Percentiles rank a stretch among this genome's conserved stretches.
Evolutionary conservation across 2,888 invertebrate genomes (phyloP).

Genomic region (Alsophila aescularia): DNA sequence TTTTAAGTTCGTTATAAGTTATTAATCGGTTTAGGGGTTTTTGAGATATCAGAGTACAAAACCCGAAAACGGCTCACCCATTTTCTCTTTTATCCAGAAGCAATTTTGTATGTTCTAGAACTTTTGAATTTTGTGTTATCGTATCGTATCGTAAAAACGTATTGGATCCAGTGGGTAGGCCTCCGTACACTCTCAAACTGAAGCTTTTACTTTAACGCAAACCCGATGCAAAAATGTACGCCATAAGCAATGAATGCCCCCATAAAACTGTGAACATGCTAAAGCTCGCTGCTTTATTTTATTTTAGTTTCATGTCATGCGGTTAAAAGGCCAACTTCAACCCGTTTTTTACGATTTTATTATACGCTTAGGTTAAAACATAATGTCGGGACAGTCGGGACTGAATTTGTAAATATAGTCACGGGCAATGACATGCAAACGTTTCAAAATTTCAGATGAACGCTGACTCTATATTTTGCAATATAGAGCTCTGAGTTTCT

Average conservation of each 20-base stretch:
- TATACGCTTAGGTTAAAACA: neutral
- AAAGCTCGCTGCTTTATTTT: slow-evolving; percentile 27
- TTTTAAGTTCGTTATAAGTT: no score
- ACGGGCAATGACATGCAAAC: no score
- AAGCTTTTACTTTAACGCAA: slow-evolving; percentile 5
- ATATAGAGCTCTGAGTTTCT: no score
- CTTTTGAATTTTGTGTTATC: no score
- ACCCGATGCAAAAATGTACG: slow-evolving; percentile 11
- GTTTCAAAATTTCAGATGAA: no score
- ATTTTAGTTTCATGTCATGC: slow-evolving; percentile 21
- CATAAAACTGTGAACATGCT: slow-evolving; percentile 21
- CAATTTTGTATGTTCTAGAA: no score
- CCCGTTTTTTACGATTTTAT: slow-evolving; percentile 21
- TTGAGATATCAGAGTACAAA: no score
- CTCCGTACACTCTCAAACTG: neutral
- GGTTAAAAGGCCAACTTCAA: slow-evolving; percentile 2
- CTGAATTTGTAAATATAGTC: neutral
- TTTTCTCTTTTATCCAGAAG: no score
- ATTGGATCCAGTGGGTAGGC: neutral
- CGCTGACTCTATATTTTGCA: no score
- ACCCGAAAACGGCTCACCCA: no score
- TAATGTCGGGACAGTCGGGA: neutral
- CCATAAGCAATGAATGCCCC: slow-evolving; percentile 8
- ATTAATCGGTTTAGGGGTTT: no score
- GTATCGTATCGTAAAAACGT: neutral